A percentile compares a stretch with the other conserved stretches of the same genome.
These are phyloP conservation scores for Ceratosolen fusciceps DNA, from an alignment of 1,140 invertebrate genomes.

Conservation along the genomic window DNA sequence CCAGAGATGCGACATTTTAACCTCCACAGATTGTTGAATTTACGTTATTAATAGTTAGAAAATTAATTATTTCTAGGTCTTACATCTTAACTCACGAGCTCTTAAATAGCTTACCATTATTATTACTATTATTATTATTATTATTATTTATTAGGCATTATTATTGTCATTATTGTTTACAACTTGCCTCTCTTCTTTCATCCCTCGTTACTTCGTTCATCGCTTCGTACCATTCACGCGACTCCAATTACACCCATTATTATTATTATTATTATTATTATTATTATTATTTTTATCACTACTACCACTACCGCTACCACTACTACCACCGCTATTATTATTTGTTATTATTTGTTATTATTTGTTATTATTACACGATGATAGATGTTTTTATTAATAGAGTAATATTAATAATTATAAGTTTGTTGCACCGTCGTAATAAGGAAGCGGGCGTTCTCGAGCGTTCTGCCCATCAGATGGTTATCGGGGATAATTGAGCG, in stretches of 20 bases:
- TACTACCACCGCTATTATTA: neutral
- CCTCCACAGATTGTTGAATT: constrained; percentile 68
- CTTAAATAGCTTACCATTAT: neutral
- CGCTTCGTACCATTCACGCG: neutral
- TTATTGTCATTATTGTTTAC: too few species aligned
- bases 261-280: constrained; percentile 3
- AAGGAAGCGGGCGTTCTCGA: neutral
- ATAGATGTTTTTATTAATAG: constrained; percentile 21
- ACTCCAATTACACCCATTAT: neutral
- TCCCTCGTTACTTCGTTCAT: too few species aligned
- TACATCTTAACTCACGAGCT: too few species aligned
- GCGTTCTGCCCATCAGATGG: neutral
- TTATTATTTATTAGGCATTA: neutral
- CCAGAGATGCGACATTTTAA: constrained; percentile 12
- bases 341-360: neutral
- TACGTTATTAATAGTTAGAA: constrained; percentile 67
- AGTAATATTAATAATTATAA: constrained; percentile 17
- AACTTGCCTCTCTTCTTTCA: too few species aligned
- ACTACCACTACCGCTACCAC: neutral
- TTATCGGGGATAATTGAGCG: neutral
- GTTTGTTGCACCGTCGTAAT: constrained; percentile 27
- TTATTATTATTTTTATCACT: neutral
- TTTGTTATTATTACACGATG: constrained; percentile 4
- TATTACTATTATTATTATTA: neutral
- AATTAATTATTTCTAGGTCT: constrained; percentile 60